Base-by-base conservation (phyloP, 2,113 vertebrate species). In the Hemicordylus capensis region DNA sequence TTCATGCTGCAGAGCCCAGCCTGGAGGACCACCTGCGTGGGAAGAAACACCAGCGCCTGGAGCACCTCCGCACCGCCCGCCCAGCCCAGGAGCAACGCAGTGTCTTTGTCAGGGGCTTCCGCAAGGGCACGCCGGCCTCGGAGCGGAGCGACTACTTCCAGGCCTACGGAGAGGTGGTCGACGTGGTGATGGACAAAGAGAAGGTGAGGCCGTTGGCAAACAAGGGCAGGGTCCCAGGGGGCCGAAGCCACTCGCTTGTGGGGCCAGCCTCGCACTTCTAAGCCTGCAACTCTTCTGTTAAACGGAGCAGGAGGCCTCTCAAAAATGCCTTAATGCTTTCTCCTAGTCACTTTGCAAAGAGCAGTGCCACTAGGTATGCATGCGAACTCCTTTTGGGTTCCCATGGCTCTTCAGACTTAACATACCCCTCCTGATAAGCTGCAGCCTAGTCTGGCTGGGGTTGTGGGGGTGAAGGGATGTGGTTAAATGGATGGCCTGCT, bases 141-240 rank as follows among this genome's bases (percentile, higher is more conserved):
- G 96, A 97, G 74, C 81, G 98, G 2, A 84, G 88, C 0, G 94
- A 97, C 19, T 97, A 98, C 89, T 98, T 99, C 84, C 86, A 96
- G 81, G 87, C 94, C 73, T 98, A 98, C 66, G 98, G 98, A 3
- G 80, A 95, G 0, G 96, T 98, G 64, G 64, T 93, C 22, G 96
- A 97, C 7, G 94, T 99, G 5, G 97, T 98, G 90, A 96, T 98
- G 97, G 98, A 99, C 84, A 99, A 99, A 92, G 96, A 98, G 77
- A 97, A 97, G 97, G 98, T 99, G 83, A 85, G 93, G 4, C 10
- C 15, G 8, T 19, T 24, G 10, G 7, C 10, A n/a, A 22, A 64
- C 10, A 79, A 64, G 7, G 39, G 28, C 42, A 2, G 26, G 37
- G 0, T 31, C 44, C 24, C 6, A 15, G 72, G 9, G 19, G n/a